phyloP scores from a whole-genome alignment of 2,888 invertebrate species.

The Morpho helenor region DNA sequence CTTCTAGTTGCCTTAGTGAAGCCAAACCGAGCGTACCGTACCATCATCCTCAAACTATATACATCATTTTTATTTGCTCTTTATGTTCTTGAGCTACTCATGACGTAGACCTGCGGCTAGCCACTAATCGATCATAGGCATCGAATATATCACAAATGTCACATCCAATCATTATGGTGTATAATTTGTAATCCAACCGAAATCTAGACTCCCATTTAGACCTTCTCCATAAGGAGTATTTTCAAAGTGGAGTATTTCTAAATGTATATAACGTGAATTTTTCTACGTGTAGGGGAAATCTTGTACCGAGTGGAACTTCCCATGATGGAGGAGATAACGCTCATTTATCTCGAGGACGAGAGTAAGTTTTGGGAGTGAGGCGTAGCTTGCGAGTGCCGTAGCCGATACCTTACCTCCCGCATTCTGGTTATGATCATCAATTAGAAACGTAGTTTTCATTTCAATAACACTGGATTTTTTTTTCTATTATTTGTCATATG shows the following conservation, averaged over 20 bases:
- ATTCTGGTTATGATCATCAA: slow-evolving; percentile 81
- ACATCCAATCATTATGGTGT: slow-evolving; percentile 6
- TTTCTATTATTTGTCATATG: slow-evolving; percentile 63
- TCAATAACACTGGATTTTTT: slow-evolving; percentile 76
- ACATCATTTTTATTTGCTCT: slow-evolving; percentile 53
- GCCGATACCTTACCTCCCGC: slow-evolving; percentile 79
- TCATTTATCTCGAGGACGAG: slow-evolving; percentile 95
- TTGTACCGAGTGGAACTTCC: slow-evolving; percentile 96
- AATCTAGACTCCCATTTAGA: slow-evolving; percentile 26
- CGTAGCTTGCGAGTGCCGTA: slow-evolving; percentile 84
- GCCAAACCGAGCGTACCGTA: slow-evolving; percentile 37
- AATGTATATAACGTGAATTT: slow-evolving; percentile 77
- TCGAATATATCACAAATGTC: slow-evolving; percentile 3
- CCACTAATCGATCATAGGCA: slow-evolving; percentile 2
- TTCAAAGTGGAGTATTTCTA: slow-evolving; percentile 38
- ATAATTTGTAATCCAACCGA: not conserved
- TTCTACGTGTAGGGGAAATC: slow-evolving; percentile 88
- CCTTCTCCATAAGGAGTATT: slow-evolving; percentile 40
- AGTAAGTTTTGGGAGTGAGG: slow-evolving; percentile 83
- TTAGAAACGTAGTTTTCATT: slow-evolving; percentile 78
- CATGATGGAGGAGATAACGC: slow-evolving; percentile 95
- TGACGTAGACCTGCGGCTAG: slow-evolving; percentile 16
- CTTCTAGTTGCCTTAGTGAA: slow-evolving; percentile 75
- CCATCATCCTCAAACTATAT: slow-evolving; percentile 13
- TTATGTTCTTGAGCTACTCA: slow-evolving; percentile 59